These are phyloP conservation scores for Stichodactyla mertensii DNA, from an alignment of 64 coral and sea anemone species.

Conservation along the genomic window DNA sequence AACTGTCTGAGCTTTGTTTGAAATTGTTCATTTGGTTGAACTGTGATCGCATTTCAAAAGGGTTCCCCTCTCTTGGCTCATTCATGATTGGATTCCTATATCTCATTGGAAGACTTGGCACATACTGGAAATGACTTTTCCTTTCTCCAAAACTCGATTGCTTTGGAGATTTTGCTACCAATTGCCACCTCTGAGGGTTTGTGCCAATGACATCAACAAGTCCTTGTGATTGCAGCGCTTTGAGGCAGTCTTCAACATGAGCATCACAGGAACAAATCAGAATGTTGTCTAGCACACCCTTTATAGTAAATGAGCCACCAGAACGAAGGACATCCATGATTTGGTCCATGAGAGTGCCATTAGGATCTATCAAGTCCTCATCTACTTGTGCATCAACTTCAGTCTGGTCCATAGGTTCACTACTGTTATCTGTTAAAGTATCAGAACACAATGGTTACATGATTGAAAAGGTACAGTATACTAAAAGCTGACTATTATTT, in stretches of 20 bases:
- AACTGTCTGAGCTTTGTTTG: not conserved
- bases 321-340: slow-evolving; percentile 12
- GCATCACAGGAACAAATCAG: not conserved
- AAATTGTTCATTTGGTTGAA: not conserved
- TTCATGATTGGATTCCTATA: not conserved
- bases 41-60: not conserved
- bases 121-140: not conserved
- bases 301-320: slow-evolving; percentile 14
- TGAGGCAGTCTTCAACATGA: not conserved
- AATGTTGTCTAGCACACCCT: not conserved
- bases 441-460: not conserved
- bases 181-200: not conserved
- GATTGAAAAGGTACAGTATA: too few species aligned
- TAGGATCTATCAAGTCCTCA: slow-evolving; percentile 9
- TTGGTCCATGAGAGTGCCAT: slow-evolving; percentile 12
- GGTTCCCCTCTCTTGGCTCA: not conserved
- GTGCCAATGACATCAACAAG: not conserved
- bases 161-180: not conserved
- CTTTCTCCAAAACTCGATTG: not conserved
- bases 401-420: not conserved
- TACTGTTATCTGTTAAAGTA: not conserved
- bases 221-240: not conserved
- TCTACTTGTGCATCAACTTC: slow-evolving; percentile 12
- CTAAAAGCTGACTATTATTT: too few species aligned
- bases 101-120: not conserved